Evolutionary conservation across 2,113 vertebrate genomes (phyloP).

Genomic region (Dasyornis broadbenti): DNA sequence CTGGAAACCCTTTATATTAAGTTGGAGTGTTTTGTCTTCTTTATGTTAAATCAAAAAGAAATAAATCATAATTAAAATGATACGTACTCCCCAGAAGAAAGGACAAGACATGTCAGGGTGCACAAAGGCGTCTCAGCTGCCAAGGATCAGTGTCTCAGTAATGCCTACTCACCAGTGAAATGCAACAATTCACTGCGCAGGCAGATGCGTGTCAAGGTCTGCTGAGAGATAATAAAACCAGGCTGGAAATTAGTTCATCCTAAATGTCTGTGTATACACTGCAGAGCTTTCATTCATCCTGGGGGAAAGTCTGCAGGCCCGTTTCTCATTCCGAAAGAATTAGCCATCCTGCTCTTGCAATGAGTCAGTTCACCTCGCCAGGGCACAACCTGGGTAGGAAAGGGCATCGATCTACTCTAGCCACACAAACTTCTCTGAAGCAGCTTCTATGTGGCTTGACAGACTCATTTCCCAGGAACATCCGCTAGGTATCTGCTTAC

Average conservation of each 20-base stretch:
- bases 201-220: neutral
- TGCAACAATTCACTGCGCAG: neutral
- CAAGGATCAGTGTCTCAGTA: neutral
- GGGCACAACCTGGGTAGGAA: neutral
- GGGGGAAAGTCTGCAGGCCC: neutral
- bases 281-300: neutral
- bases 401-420: rapidly evolving
- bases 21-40: rapidly evolving
- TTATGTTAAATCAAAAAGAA: neutral
- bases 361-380: neutral
- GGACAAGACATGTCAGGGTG: neutral
- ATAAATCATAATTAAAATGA: neutral
- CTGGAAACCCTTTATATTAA: neutral
- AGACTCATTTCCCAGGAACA: neutral
- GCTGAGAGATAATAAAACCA: neutral
- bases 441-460: neutral
- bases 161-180: neutral
- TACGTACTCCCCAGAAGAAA: neutral
- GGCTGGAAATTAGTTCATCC: neutral
- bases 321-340: neutral
- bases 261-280: neutral
- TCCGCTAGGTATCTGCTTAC: neutral
- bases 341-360: neutral
- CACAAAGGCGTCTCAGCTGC: neutral
- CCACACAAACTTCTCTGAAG: neutral